Conservation (phyloP, 2,888 invertebrate genomes). For the Erynnis tages region DNA sequence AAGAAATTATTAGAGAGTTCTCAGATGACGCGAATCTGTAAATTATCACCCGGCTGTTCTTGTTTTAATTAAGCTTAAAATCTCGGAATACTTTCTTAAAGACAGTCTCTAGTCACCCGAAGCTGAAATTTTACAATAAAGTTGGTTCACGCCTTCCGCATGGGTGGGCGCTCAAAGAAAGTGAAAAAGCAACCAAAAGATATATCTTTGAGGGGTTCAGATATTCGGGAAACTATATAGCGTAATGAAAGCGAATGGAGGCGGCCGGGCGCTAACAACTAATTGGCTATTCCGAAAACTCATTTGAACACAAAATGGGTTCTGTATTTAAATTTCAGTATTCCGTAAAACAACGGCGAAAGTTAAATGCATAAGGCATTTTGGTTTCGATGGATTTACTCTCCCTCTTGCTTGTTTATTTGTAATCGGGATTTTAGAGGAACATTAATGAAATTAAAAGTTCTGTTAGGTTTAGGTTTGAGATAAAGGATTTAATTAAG, state of each 20-base stretch:
- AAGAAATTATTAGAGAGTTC: too few relatives aligned
- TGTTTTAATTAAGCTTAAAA: too few relatives aligned
- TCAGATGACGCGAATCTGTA: too few relatives aligned
- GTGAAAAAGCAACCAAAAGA: slow-evolving; percentile 73
- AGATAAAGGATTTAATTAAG: slow-evolving; percentile 24
- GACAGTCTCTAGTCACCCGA: background rate
- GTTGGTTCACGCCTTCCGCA: slow-evolving; percentile 55
- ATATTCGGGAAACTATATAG: slow-evolving; percentile 81
- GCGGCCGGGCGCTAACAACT: slow-evolving; percentile 80
- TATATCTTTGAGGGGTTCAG: slow-evolving; percentile 76
- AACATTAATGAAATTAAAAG: slow-evolving; percentile 32
- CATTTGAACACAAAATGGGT: slow-evolving; percentile 82
- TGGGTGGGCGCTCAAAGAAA: slow-evolving; percentile 69
- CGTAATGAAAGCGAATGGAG: slow-evolving; percentile 80
- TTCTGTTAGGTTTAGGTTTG: slow-evolving; percentile 13
- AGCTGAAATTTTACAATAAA: slow-evolving; percentile 67
- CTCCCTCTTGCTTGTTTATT: slow-evolving; percentile 24
- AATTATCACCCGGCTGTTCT: too few relatives aligned
- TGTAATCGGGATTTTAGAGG: slow-evolving; percentile 25
- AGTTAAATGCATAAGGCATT: slow-evolving; percentile 72
- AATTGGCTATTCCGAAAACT: slow-evolving; percentile 81
- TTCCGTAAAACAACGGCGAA: slow-evolving; percentile 76
- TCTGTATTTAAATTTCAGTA: slow-evolving; percentile 80
- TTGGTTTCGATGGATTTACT: slow-evolving; percentile 44
- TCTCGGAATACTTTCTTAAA: too few relatives aligned